A percentile compares a stretch with the other conserved stretches of the same genome.
These are phyloP conservation scores for Herminia tarsipennalis DNA, from an alignment of 2,888 invertebrate species.

Conservation along the genomic window DNA sequence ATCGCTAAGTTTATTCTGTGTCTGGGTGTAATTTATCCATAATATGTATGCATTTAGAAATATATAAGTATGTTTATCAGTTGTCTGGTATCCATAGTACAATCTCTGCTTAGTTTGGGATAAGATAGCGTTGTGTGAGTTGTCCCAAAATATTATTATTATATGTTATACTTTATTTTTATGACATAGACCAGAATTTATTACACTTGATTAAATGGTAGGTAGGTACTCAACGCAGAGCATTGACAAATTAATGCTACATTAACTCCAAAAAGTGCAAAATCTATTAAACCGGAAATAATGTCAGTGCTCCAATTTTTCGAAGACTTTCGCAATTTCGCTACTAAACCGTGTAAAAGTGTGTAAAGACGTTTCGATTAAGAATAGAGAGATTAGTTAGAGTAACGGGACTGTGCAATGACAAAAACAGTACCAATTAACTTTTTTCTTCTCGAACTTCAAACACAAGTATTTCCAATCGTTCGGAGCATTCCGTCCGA, in stretches of 20 bases:
- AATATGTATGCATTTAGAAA: no score
- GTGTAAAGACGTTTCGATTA: constrained; percentile 54
- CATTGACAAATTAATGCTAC: constrained; percentile 1
- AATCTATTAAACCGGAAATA: constrained; percentile 41
- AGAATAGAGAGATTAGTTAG: constrained; percentile 70
- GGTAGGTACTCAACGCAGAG: neutral
- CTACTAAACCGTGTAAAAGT: constrained; percentile 53
- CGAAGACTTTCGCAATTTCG: constrained; percentile 51
- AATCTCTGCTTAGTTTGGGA: no score
- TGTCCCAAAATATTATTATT: no score
- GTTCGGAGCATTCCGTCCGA: constrained; percentile 70
- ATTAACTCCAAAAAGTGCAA: constrained; percentile 24
- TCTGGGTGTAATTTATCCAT: no score
- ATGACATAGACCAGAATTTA: no score
- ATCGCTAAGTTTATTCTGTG: no score
- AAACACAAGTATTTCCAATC: constrained; percentile 75
- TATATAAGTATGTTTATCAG: no score
- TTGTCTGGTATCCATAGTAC: no score
- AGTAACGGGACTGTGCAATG: constrained; percentile 68
- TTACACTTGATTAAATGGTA: neutral
- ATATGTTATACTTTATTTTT: no score
- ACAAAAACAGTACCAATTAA: constrained; percentile 82
- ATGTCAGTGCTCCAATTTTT: constrained; percentile 46
- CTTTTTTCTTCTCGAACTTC: constrained; percentile 73
- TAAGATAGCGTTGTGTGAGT: no score